These are phyloP conservation scores for Archocentrus centrarchus DNA, from an alignment of 2,113 vertebrate genomes.

Conservation along the genomic window DNA sequence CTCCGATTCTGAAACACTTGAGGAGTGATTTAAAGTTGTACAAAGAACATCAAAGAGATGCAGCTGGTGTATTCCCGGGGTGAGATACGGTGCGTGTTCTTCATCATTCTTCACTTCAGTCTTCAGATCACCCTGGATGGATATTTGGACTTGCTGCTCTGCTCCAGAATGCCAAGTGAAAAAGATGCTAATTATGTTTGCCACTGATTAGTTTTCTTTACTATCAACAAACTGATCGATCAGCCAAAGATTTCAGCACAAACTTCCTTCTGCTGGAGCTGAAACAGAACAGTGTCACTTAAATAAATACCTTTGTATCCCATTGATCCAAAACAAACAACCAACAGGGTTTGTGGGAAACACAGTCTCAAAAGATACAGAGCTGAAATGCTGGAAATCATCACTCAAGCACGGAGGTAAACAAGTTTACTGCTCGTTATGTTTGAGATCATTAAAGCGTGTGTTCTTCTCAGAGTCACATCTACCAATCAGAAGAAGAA, in stretches of 20 bases:
- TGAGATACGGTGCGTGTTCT: not conserved
- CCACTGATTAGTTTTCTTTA: not conserved
- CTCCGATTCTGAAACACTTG: not conserved
- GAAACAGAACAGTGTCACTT: not conserved
- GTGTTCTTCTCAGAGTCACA: constrained; percentile 26
- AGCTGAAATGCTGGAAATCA: not conserved
- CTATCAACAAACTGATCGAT: not conserved
- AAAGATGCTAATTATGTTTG: not conserved
- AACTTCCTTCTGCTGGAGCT: not conserved
- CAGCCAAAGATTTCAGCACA: not conserved
- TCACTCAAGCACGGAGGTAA: not conserved
- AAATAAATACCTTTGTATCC: not conserved
- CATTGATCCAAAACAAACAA: not conserved
- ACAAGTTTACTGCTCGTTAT: not conserved
- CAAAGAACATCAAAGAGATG: not conserved
- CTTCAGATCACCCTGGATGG: not conserved
- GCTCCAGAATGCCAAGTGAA: not conserved
- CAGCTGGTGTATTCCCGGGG: not conserved
- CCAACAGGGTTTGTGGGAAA: not conserved
- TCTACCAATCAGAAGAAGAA: constrained; percentile 41
- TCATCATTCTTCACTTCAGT: not conserved
- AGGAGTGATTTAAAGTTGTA: not conserved
- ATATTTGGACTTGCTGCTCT: not conserved
- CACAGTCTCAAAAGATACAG: not conserved
- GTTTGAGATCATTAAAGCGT: constrained; percentile 12